Percentiles rank a stretch among this genome's conserved stretches.
Conservation (phyloP, 2,113 vertebrate species). For the Clarias magur region DNA sequence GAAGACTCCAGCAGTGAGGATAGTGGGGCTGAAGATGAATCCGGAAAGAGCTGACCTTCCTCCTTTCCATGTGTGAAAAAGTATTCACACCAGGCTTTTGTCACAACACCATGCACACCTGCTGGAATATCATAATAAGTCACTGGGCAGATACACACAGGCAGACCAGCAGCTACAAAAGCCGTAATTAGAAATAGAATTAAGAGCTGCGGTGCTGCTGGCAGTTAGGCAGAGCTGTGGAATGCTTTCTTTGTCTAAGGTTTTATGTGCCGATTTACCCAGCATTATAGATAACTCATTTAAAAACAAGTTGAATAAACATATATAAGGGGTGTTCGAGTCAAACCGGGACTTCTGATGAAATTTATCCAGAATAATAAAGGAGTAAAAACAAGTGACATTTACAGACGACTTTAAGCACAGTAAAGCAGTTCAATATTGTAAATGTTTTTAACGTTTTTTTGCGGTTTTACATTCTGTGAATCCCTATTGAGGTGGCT, state of each 20-base stretch:
- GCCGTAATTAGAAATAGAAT: background rate
- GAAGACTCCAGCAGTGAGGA: conserved; percentile 29
- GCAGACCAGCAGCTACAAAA: background rate
- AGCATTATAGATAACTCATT: background rate
- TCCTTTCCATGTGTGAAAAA: conserved; percentile 16
- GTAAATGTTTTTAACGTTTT: no score
- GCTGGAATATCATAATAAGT: background rate
- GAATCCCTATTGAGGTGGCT: no score
- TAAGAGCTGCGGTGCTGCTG: background rate
- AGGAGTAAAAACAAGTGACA: no score
- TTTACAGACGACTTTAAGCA: no score
- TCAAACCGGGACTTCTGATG: no score
- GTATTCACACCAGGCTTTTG: conserved; percentile 26
- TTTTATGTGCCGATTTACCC: background rate
- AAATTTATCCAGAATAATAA: no score
- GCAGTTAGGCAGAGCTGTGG: background rate
- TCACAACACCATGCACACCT: background rate
- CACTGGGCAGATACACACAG: background rate
- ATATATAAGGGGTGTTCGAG: background rate
- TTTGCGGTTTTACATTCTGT: no score
- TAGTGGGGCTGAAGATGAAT: background rate
- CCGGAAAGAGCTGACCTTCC: conserved; percentile 15
- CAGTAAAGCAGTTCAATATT: no score
- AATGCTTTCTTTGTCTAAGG: background rate
- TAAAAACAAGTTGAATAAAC: background rate